A percentile compares a stretch with the other conserved stretches of the same genome.
Conservation (phyloP, 2,113 vertebrate species). For the Tragelaphus imberbis region DNA sequence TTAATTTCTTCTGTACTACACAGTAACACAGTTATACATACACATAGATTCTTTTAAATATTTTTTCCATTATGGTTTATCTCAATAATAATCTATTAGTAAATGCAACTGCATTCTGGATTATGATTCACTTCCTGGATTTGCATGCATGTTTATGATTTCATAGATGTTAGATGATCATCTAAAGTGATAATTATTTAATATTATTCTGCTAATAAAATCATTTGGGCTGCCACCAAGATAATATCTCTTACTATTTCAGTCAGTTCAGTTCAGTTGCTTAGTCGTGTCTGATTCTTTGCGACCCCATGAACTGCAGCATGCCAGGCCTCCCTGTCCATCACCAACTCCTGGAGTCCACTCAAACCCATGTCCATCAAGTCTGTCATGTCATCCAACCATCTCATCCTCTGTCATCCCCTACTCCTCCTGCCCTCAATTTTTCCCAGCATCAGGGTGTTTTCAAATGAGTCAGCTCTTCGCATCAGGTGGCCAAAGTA, state of each 20-base stretch:
- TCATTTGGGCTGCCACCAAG: not conserved
- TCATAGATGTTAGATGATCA: not conserved
- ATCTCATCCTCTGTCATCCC: no score
- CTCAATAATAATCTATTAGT: not conserved
- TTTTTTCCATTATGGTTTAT: not conserved
- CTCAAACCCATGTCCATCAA: no score
- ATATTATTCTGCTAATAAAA: constrained; percentile 7
- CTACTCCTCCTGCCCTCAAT: no score
- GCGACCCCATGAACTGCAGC: accelerated
- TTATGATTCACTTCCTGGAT: not conserved
- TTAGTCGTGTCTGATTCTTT: no score
- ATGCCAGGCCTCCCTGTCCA: no score
- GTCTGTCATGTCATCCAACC: no score
- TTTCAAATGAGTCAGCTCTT: no score
- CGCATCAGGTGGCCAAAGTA: no score
- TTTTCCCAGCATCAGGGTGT: no score
- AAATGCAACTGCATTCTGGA: not conserved
- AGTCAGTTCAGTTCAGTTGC: not conserved
- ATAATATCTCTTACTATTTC: not conserved
- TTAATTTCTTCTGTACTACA: not conserved
- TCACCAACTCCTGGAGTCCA: no score
- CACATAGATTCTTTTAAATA: not conserved
- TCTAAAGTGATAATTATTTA: not conserved
- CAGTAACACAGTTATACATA: not conserved
- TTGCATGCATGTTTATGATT: not conserved